phyloP scores from a whole-genome alignment of 2,888 invertebrate genomes.

The Timandra comae region DNA sequence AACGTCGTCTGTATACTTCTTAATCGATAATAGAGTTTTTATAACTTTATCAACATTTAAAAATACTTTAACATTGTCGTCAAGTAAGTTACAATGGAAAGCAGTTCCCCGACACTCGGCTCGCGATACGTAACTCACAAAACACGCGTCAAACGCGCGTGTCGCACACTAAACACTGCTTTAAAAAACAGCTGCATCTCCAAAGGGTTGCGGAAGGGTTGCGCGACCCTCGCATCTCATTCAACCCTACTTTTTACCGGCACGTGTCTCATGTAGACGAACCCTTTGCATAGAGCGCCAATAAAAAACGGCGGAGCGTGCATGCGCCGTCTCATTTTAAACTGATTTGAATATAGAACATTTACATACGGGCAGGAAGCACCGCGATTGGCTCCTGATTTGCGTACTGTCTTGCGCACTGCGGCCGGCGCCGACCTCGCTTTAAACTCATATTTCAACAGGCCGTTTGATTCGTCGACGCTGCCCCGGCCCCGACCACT shows the following conservation, averaged over 20 bases:
- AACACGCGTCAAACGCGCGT: constrained; percentile 35
- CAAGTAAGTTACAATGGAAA: too few relatives aligned
- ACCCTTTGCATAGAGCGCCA: constrained; percentile 63
- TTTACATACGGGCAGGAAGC: constrained; percentile 56
- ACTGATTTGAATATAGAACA: constrained; percentile 72
- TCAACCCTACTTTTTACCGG: constrained; percentile 37
- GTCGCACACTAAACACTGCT: constrained; percentile 37
- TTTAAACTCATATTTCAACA: constrained; percentile 52
- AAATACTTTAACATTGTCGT: too few relatives aligned
- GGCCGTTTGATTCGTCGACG: constrained; percentile 54
- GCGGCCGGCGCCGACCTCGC: constrained; percentile 32
- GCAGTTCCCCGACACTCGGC: too few relatives aligned
- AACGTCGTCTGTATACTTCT: too few relatives aligned
- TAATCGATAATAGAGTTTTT: too few relatives aligned
- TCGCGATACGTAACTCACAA: too few relatives aligned
- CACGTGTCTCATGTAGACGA: constrained; percentile 40
- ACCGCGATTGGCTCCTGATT: constrained; percentile 52
- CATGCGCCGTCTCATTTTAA: constrained; percentile 74
- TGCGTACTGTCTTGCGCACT: constrained; percentile 59
- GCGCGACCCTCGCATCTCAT: constrained; percentile 21
- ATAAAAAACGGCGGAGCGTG: constrained; percentile 65
- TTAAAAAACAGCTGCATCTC: constrained; percentile 62
- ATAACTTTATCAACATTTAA: too few relatives aligned
- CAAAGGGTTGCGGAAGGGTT: constrained; percentile 69
- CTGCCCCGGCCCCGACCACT: background rate